phyloP scores from a whole-genome alignment of 2,888 invertebrate species.

The Cordilura impudica region DNA sequence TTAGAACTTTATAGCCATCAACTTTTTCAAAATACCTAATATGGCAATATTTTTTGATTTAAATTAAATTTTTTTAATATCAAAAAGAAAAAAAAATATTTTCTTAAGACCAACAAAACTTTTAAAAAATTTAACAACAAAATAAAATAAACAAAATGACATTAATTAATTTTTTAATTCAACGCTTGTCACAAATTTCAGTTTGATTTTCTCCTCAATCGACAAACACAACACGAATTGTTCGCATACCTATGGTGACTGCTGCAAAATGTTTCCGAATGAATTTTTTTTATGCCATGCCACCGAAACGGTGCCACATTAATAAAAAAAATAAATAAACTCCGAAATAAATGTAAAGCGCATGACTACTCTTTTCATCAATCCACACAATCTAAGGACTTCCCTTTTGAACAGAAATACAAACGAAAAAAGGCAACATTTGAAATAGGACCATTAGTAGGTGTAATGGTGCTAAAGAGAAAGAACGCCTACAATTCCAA shows the following conservation, averaged over 20 bases:
- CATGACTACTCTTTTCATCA: constrained; percentile 56
- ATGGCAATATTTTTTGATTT: no score
- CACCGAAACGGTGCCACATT: neutral
- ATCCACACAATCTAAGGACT: constrained; percentile 67
- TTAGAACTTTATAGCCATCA: no score
- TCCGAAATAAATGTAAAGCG: constrained; percentile 62
- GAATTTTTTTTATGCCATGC: constrained; percentile 23
- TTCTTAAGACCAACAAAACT: neutral
- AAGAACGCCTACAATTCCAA: constrained; percentile 70
- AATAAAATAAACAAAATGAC: neutral
- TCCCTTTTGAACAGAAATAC: constrained; percentile 66
- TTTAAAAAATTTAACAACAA: no score
- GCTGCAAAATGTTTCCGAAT: constrained; percentile 45
- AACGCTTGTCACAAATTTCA: neutral
- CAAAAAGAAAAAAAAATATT: no score
- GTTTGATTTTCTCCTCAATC: constrained; percentile 4
- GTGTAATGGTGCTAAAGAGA: constrained; percentile 51
- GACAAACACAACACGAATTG: constrained; percentile 50
- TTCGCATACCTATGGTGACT: constrained; percentile 53
- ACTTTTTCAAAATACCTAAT: no score
- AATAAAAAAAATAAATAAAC: constrained; percentile 4
- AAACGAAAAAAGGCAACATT: neutral
- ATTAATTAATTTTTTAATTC: neutral
- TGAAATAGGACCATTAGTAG: constrained; percentile 51
- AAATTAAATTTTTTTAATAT: neutral